phyloP scores from a whole-genome alignment of 2,797 vertebrate genomes.

The Buphagus erythrorhynchus region DNA sequence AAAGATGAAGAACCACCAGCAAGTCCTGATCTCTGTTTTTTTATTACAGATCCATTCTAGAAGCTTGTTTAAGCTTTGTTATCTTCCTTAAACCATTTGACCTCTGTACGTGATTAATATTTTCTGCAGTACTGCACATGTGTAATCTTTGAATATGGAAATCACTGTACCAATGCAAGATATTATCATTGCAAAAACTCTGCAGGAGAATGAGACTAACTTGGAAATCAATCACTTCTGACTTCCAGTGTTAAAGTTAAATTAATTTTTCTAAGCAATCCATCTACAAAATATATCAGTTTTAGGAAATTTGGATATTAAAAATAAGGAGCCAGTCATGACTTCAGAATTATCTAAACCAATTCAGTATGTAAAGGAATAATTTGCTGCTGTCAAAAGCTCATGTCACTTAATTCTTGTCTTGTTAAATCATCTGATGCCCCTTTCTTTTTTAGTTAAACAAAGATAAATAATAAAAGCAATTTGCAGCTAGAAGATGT shows the following conservation, averaged over 20 bases:
- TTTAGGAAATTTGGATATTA: conserved; percentile 33
- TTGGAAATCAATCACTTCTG: conserved; percentile 30
- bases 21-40: not conserved
- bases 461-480: conserved; percentile 81
- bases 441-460: conserved; percentile 79
- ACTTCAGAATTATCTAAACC: conserved; percentile 36
- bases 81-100: not conserved
- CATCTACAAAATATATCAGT: conserved; percentile 3
- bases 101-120: not conserved
- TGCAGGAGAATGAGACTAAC: not conserved
- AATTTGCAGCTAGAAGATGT: conserved; percentile 76
- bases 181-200: not conserved
- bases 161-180: not conserved
- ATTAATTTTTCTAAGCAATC: conserved; percentile 43
- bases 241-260: conserved; percentile 2
- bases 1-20: not conserved
- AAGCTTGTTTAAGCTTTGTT: not conserved
- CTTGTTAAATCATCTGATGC: conserved; percentile 77
- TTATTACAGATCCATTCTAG: not conserved
- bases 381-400: conserved; percentile 69
- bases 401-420: conserved; percentile 72
- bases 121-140: not conserved
- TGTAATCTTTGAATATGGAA: not conserved
- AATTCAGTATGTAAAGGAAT: conserved; percentile 60
- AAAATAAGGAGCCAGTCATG: conserved; percentile 42